phyloP scores from a whole-genome alignment of 2,888 invertebrate genomes.

The Lobophora halterata region DNA sequence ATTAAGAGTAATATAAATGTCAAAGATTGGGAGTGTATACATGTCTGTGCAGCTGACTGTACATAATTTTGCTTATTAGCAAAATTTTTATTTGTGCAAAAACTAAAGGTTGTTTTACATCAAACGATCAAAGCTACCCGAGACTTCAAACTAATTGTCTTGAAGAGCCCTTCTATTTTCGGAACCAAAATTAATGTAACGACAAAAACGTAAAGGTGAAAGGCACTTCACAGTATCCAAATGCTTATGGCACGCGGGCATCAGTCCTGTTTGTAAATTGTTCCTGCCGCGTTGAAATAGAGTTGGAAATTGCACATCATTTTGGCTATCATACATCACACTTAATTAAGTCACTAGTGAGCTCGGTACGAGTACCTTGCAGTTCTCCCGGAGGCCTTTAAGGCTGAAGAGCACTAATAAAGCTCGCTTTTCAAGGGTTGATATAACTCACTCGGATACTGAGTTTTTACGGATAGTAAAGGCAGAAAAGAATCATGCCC shows the following conservation, averaged over 20 bases:
- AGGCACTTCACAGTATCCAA: slow-evolving; percentile 34
- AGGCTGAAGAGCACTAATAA: slow-evolving; percentile 39
- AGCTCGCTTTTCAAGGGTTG: slow-evolving; percentile 34
- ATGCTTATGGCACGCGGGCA: slow-evolving; percentile 35
- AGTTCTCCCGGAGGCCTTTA: slow-evolving; percentile 29
- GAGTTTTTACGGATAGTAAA: slow-evolving; percentile 1
- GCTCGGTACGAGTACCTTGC: slow-evolving; percentile 27
- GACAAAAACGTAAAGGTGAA: slow-evolving; percentile 24
- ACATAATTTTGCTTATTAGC: too few relatives aligned
- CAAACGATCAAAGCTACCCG: slow-evolving; percentile 5
- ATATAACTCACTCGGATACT: slow-evolving; percentile 27
- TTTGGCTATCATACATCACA: slow-evolving; percentile 30
- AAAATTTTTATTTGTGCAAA: too few relatives aligned
- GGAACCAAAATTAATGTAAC: slow-evolving; percentile 17
- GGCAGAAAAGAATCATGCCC: too few relatives aligned
- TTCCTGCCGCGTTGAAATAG: slow-evolving; percentile 17
- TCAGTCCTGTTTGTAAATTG: slow-evolving; percentile 5
- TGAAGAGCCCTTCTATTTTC: slow-evolving; percentile 19
- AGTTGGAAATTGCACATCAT: slow-evolving; percentile 19
- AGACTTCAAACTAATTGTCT: slow-evolving; percentile 13
- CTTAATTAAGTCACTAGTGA: slow-evolving; percentile 45
- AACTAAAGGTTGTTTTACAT: neutral
- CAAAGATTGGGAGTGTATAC: too few relatives aligned
- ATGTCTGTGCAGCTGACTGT: too few relatives aligned
- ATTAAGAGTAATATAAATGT: too few relatives aligned